Conservation (phyloP, 2,888 invertebrate genomes). For the Ametastegia equiseti region DNA sequence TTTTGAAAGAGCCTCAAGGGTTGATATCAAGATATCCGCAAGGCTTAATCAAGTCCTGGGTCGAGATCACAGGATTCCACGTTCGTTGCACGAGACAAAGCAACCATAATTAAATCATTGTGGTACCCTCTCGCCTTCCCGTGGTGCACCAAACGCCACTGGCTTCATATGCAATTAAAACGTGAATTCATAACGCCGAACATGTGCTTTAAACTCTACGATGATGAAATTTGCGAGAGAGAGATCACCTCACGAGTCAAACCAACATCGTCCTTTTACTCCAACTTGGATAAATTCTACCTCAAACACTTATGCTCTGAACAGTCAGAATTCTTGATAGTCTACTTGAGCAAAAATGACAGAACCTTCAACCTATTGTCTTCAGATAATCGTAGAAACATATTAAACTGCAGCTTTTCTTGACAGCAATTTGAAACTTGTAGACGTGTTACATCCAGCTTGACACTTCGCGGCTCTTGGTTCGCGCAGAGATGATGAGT, state of each 20-base stretch:
- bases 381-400: not conserved
- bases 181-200: slow-evolving; percentile 45
- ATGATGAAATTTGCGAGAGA: not conserved
- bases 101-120: slow-evolving; percentile 56
- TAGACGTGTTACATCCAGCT: not conserved
- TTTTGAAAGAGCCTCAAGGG: slow-evolving; percentile 54
- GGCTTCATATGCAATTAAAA: slow-evolving; percentile 57
- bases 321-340: too few species aligned
- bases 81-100: slow-evolving; percentile 12
- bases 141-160: slow-evolving; percentile 47
- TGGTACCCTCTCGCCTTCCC: slow-evolving; percentile 48
- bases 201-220: not conserved
- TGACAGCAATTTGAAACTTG: not conserved
- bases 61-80: not conserved
- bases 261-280: not conserved
- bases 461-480: slow-evolving; percentile 1
- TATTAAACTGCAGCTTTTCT: not conserved
- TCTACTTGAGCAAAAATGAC: too few species aligned
- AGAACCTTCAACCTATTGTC: not conserved
- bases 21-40: slow-evolving; percentile 58
- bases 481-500: not conserved
- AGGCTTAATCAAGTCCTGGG: slow-evolving; percentile 58
- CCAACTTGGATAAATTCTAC: too few species aligned
- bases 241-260: not conserved
- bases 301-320: too few species aligned